Percentiles rank a stretch among this genome's conserved stretches.
phyloP scores from a whole-genome alignment of 2,888 invertebrate species.

The Aphelenchoides bicaudatus region DNA sequence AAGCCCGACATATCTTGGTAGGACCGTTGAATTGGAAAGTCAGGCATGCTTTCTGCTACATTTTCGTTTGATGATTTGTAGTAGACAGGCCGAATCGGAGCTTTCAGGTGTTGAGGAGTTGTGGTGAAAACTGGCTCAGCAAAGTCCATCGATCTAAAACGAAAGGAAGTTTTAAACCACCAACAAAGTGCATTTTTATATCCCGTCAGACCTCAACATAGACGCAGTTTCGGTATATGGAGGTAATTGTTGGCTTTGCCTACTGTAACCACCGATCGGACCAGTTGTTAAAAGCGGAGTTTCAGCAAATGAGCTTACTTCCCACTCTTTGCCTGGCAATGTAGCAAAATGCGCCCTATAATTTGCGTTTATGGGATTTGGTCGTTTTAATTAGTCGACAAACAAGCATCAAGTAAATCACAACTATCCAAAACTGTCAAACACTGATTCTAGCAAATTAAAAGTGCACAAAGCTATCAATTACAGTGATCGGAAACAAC shows the following conservation, averaged over 20 bases:
- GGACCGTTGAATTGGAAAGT: conserved; percentile 36
- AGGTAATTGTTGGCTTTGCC: conserved; percentile 6
- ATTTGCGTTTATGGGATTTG: too few species aligned
- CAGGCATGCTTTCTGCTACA: conserved; percentile 58
- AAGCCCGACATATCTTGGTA: conserved; percentile 43
- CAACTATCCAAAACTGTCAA: too few species aligned
- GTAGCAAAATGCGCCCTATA: background rate
- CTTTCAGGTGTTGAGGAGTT: conserved; percentile 20
- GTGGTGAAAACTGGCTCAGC: conserved; percentile 41
- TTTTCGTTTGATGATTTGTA: conserved; percentile 37
- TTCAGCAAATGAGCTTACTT: conserved; percentile 20
- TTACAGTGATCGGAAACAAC: too few species aligned
- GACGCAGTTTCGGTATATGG: too few species aligned
- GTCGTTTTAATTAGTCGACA: too few species aligned
- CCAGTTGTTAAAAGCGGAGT: conserved; percentile 14
- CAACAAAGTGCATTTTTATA: too few species aligned
- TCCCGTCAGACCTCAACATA: too few species aligned
- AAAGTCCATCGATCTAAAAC: conserved; percentile 57
- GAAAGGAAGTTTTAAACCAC: conserved; percentile 1
- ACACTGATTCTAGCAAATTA: too few species aligned
- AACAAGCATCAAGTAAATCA: too few species aligned
- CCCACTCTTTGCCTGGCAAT: conserved; percentile 16
- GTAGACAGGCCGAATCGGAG: conserved; percentile 29
- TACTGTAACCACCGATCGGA: background rate
- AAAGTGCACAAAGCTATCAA: too few species aligned